These are phyloP conservation scores for Sebastolobus altivelis DNA, from an alignment of 2,797 vertebrate genomes.

Conservation along the genomic window DNA sequence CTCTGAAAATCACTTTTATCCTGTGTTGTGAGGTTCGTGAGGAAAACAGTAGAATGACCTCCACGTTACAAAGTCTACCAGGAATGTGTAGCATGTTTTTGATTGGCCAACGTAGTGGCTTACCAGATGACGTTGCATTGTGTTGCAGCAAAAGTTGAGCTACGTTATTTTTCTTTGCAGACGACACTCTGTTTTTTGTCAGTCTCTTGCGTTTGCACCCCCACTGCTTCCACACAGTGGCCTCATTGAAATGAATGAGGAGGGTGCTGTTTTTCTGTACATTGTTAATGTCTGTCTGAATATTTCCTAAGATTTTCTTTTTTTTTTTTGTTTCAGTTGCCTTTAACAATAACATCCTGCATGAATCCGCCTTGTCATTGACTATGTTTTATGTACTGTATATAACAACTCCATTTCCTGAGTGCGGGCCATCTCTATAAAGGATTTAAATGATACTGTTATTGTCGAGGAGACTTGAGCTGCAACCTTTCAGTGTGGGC, in stretches of 20 bases:
- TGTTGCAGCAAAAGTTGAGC: background rate
- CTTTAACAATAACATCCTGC: slow-evolving; percentile 6
- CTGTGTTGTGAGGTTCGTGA: background rate
- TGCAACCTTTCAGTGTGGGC: slow-evolving; percentile 22
- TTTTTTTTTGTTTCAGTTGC: background rate
- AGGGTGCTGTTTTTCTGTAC: background rate
- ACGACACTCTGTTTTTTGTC: background rate
- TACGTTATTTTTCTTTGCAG: background rate
- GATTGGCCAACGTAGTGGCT: background rate
- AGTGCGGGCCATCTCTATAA: slow-evolving; percentile 4
- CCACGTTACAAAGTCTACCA: background rate
- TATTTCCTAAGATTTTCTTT: background rate
- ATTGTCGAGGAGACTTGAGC: slow-evolving; percentile 10
- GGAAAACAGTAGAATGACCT: background rate
- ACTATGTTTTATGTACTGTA: slow-evolving; percentile 17
- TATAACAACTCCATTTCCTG: slow-evolving; percentile 20
- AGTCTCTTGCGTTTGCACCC: background rate
- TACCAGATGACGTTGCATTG: no score
- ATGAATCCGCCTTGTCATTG: background rate
- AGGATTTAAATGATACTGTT: slow-evolving; percentile 41
- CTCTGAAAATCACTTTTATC: background rate
- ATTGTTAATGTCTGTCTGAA: background rate
- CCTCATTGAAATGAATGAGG: background rate
- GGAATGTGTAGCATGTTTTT: background rate
- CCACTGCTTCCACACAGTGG: background rate